Base-by-base conservation (phyloP, 2,888 invertebrate genomes). In the Campoplex nolae region DNA sequence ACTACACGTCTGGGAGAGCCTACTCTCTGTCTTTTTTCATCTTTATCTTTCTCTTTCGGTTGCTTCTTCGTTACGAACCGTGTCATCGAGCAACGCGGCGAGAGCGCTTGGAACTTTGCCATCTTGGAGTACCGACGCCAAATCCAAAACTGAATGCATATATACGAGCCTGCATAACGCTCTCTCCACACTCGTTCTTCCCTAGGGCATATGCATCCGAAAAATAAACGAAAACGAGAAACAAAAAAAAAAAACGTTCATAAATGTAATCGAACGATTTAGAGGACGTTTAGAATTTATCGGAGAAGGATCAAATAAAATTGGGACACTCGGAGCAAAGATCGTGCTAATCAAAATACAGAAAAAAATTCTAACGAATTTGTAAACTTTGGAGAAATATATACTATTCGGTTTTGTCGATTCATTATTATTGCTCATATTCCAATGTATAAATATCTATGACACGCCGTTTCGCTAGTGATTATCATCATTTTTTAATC, bases 21-120 rank as follows among this genome's bases (percentile, higher is more conserved):
- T 58, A 3, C 32, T 23, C 54, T 38, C 75, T 75, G 62, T 65
- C 62, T 62, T 23, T 58, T 42, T 23, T 23, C 23, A 23, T 73
- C 51, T n/a, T 32, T 18, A 16, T 56, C 78, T 74, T 70, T 81
- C 48, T 62, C 56, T 73, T 78, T 62, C 42, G 7, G n/a, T 62
- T 76, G 65, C 67, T 67, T 71, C 70, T 42, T 28, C 78, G 51
- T 56, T 28, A 16, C 45, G 62, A 9, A 7, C 48, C 76, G 32
- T 65, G 62, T 77, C 58, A 51, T 73, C 58, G 16, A 70, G 45
- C 76, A 71, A 38, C 38, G 77, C 32, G 58, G 75, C 62, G 56
- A 23, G 58, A 83, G 81, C 77, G 51, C 51, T 88, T 88, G 88
- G 88, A 88, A 80, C 76, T 56, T 83, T 88, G 88, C 88, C 88